Base-by-base conservation (phyloP, 2,113 vertebrate species). In the Cranoglanis bouderius region DNA sequence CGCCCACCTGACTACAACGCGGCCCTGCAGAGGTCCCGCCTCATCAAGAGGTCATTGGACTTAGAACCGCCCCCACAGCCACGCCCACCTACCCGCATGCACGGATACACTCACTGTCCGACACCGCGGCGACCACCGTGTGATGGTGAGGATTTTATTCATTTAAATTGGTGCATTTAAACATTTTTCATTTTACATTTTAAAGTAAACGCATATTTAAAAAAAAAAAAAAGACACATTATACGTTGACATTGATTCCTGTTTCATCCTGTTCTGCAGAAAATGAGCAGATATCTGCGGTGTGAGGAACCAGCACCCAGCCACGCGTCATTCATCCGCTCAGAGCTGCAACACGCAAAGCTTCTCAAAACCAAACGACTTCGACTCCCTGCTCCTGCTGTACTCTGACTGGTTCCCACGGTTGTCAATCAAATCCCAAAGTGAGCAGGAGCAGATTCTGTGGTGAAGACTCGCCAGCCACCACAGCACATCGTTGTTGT, bases 1-100 rank as follows among this genome's bases (percentile, higher is more conserved):
- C 97, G 98, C 82, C 98, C 98, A 3, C 98, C 98, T 0, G 98
- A 99, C 94, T 99, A 99, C 95, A 98, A 96, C 21, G 94, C 98
- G 70, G 98, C 98, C 19, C 96, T 99, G 89, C 98, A 99, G 95
- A 96, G 98, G 82, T 99, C 98, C 0, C 96, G 98, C 78, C 98
- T 99, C 96, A 95, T 99, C 85, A 97, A 97, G 67, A 96, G 86
- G 75, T 65, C 91, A 13, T 90, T 88, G 81, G 91, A 98, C 84
- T 95, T 98, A 2, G 88, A 90, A 43, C 94, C 97, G 0, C 98
- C 99, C 88, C 95, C 35, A 94, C 95, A 84, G n/a, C 94, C 97
- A 0, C 98, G 98, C 90, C 95, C 29, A 93, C 95, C 2, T 93
- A 94, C 89, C 91, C 95, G 18, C 96, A 95, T 8, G 91, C 96